These are phyloP conservation scores for Neoseiulus cucumeris DNA, from an alignment of 1,140 invertebrate genomes.

Conservation along the genomic window DNA sequence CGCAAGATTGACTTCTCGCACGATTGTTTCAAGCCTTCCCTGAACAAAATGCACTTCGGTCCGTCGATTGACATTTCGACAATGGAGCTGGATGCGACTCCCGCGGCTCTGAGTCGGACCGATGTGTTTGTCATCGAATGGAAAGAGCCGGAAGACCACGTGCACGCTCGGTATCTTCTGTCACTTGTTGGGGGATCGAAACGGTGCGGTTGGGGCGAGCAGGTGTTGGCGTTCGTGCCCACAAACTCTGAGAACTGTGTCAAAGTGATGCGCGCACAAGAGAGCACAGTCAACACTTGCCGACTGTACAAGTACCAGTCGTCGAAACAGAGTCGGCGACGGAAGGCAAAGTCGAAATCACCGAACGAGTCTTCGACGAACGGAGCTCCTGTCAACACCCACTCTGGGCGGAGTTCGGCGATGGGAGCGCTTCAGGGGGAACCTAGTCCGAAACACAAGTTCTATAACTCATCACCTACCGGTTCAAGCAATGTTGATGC, in stretches of 20 bases:
- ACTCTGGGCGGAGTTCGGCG: too few relatives aligned
- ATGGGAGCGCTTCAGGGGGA: too few relatives aligned
- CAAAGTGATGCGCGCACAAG: neutral
- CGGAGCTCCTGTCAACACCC: too few relatives aligned
- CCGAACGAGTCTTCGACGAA: too few relatives aligned
- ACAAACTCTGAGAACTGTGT: neutral
- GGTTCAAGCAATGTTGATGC: too few relatives aligned
- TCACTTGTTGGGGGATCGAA: neutral
- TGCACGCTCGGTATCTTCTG: neutral
- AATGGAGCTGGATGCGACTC: neutral
- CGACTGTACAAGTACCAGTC: neutral
- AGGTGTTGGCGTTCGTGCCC: neutral
- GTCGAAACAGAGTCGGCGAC: neutral
- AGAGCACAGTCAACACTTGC: neutral
- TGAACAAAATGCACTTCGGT: neutral
- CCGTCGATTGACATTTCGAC: neutral
- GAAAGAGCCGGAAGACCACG: neutral
- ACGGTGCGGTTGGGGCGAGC: neutral
- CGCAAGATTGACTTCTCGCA: neutral
- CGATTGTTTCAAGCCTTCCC: neutral
- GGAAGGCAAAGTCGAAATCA: too few relatives aligned
- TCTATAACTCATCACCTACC: too few relatives aligned
- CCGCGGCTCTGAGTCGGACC: neutral
- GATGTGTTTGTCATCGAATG: neutral
- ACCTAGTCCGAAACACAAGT: too few relatives aligned